Conservation (phyloP, 2,113 vertebrate genomes). For the Circaetus cinerascens region DNA sequence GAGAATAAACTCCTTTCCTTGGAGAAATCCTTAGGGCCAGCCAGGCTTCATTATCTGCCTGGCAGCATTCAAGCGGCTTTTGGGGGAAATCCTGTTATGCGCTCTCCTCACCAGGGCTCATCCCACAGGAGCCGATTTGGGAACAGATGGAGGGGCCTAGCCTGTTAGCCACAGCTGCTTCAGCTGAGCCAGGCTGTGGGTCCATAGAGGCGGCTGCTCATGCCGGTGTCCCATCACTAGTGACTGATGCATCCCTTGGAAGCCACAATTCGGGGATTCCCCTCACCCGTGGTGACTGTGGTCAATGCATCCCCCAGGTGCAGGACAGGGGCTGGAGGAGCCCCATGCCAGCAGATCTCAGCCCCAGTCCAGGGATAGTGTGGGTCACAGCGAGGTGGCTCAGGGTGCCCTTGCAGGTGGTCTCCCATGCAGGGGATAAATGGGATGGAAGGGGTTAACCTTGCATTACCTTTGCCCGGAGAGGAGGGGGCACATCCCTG, state of each 20-base stretch:
- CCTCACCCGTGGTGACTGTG: background rate
- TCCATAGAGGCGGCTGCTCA: background rate
- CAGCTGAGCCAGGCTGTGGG: background rate
- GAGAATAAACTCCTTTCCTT: slow-evolving; percentile 3
- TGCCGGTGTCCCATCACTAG: background rate
- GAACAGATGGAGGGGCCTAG: slow-evolving; percentile 33
- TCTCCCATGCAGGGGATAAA: background rate
- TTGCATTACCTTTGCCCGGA: background rate
- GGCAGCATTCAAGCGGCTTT: slow-evolving; percentile 38
- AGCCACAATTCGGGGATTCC: background rate
- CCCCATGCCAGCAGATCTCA: background rate
- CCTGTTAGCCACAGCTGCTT: background rate
- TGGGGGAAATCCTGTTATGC: slow-evolving; percentile 36
- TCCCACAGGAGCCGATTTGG: background rate
- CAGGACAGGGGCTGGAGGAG: background rate
- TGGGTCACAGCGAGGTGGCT: background rate
- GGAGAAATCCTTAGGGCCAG: slow-evolving; percentile 13
- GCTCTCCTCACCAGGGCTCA: background rate
- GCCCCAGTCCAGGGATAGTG: rapidly evolving
- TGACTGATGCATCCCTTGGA: background rate
- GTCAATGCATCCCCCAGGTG: background rate
- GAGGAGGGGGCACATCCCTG: background rate
- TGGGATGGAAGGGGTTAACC: background rate
- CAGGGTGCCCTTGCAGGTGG: background rate
- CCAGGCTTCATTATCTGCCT: slow-evolving; percentile 23